Evolutionary conservation across 2,113 vertebrate genomes (phyloP), one percentile per base, ranked within the genome.

Genomic region (Bos indicus): DNA sequence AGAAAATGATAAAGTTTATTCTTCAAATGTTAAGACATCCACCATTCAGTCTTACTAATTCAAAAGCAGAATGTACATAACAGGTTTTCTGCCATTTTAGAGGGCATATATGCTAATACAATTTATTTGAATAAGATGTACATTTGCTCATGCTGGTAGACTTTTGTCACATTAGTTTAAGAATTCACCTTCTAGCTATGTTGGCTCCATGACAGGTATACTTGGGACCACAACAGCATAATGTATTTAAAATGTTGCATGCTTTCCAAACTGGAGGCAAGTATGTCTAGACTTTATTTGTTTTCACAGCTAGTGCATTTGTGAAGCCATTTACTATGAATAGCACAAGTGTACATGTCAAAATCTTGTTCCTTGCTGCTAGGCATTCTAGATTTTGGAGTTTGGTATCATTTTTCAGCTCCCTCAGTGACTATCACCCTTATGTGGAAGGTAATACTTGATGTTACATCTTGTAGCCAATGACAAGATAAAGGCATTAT

Each of bases 71-170:
- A 62, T 17, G 52, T 9, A 11, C 4, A 9, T 16, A 52, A 85
- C 33, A 57, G 8, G 7, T 96, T 98, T 91, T 83, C 88, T 83
- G 48, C 14, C 84, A 64, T 80, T 14, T 88, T 62, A 62, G 17
- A 25, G 6, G 71, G 97, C 67, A 90, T 28, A 64, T 19, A 54
- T 30, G 15, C 12, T 52, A 94, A n/a, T 83, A 88, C 48, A 96
- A 97, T 91, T 93, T 89, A 95, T 64, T 98, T 90, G 64, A 97
- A 96, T 89, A 83, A 92, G 56, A 93, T 74, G 33, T 78, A 97
- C 98, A 98, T 94, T 86, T 98, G 56, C n/a, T 98, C 80, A 78
- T 77, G 62, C 78, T 94, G 74, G 77, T 93, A 19, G 59, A 97
- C 36, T 97, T 90, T 74, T 84, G 80, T 95, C 67, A 71, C 21